Conservation (phyloP, 2,113 vertebrate genomes). For the Phylloscopus trochiloides region DNA sequence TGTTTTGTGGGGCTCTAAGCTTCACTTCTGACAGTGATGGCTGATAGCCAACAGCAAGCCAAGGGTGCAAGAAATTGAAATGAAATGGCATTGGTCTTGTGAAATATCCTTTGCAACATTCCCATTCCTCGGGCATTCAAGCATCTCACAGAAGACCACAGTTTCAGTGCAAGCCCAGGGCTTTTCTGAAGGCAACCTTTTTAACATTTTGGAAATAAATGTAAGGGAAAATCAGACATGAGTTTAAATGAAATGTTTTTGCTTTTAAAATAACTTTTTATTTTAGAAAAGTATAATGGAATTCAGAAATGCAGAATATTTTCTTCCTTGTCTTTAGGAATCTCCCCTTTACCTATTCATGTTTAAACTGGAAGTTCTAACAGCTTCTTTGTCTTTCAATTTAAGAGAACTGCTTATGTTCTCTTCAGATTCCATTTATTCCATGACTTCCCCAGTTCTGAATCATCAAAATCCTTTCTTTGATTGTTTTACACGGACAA, state of each 20-base stretch:
- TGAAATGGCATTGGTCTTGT: not conserved
- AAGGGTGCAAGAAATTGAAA: not conserved
- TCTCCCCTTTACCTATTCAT: not conserved
- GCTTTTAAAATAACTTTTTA: not conserved
- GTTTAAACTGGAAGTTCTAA: not conserved
- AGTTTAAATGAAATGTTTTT: not conserved
- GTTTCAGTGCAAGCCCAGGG: not conserved
- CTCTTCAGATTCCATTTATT: not conserved
- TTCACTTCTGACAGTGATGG: not conserved
- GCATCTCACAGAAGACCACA: not conserved
- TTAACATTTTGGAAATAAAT: not conserved
- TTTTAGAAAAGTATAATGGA: not conserved
- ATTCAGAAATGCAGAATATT: not conserved
- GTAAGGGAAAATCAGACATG: not conserved
- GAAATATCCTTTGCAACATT: not conserved
- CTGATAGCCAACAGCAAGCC: not conserved
- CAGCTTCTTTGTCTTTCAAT: not conserved
- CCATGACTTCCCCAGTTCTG: not conserved
- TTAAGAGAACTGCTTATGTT: not conserved
- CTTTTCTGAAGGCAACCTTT: not conserved
- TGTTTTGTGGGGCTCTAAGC: not conserved
- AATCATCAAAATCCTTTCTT: not conserved
- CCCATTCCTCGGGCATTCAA: not conserved
- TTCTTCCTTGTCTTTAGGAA: not conserved
- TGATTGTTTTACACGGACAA: not conserved